Percentiles rank a stretch among this genome's conserved stretches.
phyloP scores from a whole-genome alignment of 2,113 vertebrate species.

The Uropsilus gracilis region DNA sequence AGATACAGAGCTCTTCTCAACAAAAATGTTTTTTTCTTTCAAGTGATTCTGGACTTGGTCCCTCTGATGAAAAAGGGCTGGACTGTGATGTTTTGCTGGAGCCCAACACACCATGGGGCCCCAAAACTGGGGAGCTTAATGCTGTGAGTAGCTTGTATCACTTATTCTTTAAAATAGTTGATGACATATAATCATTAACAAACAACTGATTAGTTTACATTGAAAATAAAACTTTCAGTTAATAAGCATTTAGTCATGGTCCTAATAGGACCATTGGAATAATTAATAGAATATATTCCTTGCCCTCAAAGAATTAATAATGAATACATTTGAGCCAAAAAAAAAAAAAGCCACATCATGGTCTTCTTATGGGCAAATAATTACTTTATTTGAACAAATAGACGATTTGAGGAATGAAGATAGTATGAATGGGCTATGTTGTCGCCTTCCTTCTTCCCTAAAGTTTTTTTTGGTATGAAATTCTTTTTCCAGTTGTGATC shows the following conservation, averaged over 20 bases:
- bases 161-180: conserved; percentile 50
- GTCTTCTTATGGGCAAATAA: conserved; percentile 25
- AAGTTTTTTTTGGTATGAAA: not conserved
- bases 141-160: conserved; percentile 87
- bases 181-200: conserved; percentile 34
- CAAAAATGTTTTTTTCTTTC: conserved; percentile 58
- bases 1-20: not conserved
- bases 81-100: conserved; percentile 92
- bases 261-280: not conserved
- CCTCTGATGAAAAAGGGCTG: conserved; percentile 86
- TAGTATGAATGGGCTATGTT: not conserved
- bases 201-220: not conserved
- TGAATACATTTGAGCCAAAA: not conserved
- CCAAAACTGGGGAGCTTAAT: conserved; percentile 90
- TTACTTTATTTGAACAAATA: no score
- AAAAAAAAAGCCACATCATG: not conserved
- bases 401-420: not conserved
- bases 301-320: conserved; percentile 28
- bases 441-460: not conserved
- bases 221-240: not conserved
- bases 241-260: not conserved
- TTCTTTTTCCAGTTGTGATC: conserved; percentile 17
- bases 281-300: not conserved
- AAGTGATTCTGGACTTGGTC: conserved; percentile 85
- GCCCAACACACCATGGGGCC: conserved; percentile 87